These are phyloP conservation scores for Acanthococcus lagerstroemiae DNA, from an alignment of 2,888 invertebrate species.

Conservation along the genomic window DNA sequence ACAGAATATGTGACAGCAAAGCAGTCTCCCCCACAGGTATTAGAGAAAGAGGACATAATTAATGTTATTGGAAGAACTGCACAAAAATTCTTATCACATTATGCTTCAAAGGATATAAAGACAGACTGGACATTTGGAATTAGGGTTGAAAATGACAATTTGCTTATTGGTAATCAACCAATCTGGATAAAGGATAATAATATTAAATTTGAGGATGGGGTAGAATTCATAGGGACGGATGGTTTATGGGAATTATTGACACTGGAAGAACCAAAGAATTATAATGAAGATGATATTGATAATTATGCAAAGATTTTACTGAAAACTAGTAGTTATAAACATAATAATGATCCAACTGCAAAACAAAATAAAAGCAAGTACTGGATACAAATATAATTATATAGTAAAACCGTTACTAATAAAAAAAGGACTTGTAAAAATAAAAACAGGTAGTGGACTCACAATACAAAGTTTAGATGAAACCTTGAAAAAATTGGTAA, in stretches of 20 bases:
- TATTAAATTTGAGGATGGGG: neutral
- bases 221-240: neutral
- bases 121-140: neutral
- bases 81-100: conserved; percentile 1
- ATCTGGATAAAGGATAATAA: neutral
- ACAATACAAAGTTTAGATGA: too few species aligned
- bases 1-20: neutral
- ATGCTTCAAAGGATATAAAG: neutral
- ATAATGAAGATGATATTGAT: neutral
- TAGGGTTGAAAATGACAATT: neutral
- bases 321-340: neutral
- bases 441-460: neutral
- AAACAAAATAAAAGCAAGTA: neutral
- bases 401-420: neutral
- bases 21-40: neutral
- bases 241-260: neutral
- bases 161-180: neutral
- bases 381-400: neutral
- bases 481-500: neutral
- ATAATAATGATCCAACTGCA: neutral
- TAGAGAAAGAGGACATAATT: neutral
- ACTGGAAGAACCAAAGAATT: neutral
- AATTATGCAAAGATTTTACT: neutral
- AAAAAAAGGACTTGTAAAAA: neutral
- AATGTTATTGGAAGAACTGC: neutral